Evolutionary conservation across 2,888 invertebrate genomes (phyloP).

Genomic region (Orthosia gracilis): DNA sequence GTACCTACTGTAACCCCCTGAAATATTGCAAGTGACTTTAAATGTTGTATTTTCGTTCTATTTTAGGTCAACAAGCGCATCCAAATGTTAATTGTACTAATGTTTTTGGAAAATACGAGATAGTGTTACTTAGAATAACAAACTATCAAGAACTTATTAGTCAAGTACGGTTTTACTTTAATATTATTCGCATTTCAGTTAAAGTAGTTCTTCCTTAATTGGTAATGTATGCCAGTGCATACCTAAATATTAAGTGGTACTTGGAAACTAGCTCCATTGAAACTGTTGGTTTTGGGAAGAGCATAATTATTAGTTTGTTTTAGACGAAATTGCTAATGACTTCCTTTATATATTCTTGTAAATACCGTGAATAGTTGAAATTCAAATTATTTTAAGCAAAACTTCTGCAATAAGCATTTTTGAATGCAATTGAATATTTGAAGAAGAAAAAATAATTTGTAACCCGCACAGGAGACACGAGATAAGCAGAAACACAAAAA

Average conservation of each 20-base stretch:
- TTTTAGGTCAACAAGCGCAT: background rate
- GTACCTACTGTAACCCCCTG: too few species aligned
- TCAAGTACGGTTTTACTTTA: background rate
- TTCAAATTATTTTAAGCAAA: background rate
- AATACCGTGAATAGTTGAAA: background rate
- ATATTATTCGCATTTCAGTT: slow-evolving; percentile 7
- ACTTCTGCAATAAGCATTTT: too few species aligned
- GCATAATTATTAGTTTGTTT: slow-evolving; percentile 11
- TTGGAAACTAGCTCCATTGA: background rate
- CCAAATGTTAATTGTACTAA: background rate
- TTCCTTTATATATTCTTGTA: background rate
- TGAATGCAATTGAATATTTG: too few species aligned
- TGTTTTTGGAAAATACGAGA: background rate
- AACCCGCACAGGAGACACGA: too few species aligned
- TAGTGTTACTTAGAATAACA: background rate
- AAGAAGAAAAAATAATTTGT: too few species aligned
- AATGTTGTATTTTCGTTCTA: background rate
- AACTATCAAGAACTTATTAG: slow-evolving; percentile 3
- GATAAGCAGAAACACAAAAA: too few species aligned
- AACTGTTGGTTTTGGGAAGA: background rate
- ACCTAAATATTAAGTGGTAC: background rate
- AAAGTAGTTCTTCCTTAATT: background rate
- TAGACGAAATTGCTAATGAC: slow-evolving; percentile 10
- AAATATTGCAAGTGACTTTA: background rate
- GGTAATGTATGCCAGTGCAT: slow-evolving; percentile 15